These are phyloP conservation scores for Augiades crinisus DNA, from an alignment of 2,888 invertebrate species.

Conservation along the genomic window DNA sequence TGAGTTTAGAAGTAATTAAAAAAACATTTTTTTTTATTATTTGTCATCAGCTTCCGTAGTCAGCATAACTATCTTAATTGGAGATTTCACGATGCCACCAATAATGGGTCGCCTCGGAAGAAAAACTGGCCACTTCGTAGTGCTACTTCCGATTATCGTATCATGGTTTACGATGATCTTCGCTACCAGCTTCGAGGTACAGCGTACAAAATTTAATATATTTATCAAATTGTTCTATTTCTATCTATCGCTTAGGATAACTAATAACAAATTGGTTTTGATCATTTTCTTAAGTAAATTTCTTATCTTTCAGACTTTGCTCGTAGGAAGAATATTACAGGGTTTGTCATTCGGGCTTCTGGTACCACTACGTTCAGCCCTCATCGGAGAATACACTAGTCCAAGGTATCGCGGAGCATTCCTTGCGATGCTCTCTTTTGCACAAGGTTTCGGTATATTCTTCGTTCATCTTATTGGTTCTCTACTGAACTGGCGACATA, in stretches of 20 bases:
- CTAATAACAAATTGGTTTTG: too few species aligned
- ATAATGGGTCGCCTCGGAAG: conserved; percentile 77
- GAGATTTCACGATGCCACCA: conserved; percentile 48
- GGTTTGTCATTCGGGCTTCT: conserved; percentile 75
- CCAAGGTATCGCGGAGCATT: conserved; percentile 82
- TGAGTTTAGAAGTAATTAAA: too few species aligned
- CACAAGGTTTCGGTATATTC: conserved; percentile 81
- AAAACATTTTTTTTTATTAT: too few species aligned
- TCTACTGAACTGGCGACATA: conserved; percentile 74
- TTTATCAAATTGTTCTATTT: neutral
- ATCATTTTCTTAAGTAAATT: too few species aligned
- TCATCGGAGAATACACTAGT: conserved; percentile 77
- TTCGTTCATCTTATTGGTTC: conserved; percentile 82
- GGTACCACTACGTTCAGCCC: conserved; percentile 67
- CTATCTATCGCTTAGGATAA: too few species aligned
- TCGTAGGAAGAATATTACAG: conserved; percentile 52
- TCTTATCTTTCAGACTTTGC: conserved; percentile 51
- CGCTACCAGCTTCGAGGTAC: conserved; percentile 55
- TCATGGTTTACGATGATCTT: conserved; percentile 78
- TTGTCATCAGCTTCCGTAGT: conserved; percentile 52
- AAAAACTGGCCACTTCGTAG: conserved; percentile 63
- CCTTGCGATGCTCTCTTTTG: conserved; percentile 78
- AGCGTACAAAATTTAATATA: too few species aligned
- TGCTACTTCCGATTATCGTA: conserved; percentile 65
- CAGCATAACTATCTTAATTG: conserved; percentile 47